phyloP scores from a whole-genome alignment of 2,888 invertebrate genomes.

The Sialis fuliginosa region DNA sequence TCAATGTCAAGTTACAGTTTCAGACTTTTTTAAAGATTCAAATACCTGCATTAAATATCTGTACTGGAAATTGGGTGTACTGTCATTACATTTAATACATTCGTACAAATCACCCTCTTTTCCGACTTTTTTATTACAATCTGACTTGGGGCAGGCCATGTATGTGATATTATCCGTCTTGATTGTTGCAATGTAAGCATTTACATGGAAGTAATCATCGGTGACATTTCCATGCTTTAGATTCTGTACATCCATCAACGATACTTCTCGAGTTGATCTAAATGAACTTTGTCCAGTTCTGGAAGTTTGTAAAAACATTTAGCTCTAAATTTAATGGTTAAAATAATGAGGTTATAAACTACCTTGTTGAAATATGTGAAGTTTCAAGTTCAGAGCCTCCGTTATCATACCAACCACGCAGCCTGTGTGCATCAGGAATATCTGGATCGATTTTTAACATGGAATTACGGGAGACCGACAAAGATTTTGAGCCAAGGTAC shows the following conservation, averaged over 20 bases:
- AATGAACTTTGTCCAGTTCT: no score
- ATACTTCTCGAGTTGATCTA: no score
- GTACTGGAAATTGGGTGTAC: conserved; percentile 72
- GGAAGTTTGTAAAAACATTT: no score
- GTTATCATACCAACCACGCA: conserved; percentile 85
- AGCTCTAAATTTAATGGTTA: no score
- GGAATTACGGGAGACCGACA: conserved; percentile 36
- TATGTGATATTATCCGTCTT: conserved; percentile 75
- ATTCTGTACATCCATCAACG: no score
- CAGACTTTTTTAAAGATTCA: neutral
- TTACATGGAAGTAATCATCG: conserved; percentile 63
- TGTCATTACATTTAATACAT: conserved; percentile 88
- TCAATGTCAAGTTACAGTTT: no score
- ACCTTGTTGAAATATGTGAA: conserved; percentile 47
- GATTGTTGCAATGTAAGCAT: conserved; percentile 62
- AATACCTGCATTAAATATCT: conserved; percentile 58
- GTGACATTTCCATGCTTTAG: conserved; percentile 39
- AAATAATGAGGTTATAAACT: conserved; percentile 7
- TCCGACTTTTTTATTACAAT: conserved; percentile 89
- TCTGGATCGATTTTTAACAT: conserved; percentile 74
- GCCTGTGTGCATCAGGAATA: conserved; percentile 62
- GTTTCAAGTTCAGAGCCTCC: conserved; percentile 45
- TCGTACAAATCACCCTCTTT: conserved; percentile 78
- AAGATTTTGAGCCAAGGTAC: conserved; percentile 65
- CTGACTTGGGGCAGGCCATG: conserved; percentile 73